A percentile compares a stretch with the other conserved stretches of the same genome.
These are phyloP conservation scores for Actinostola sp. DNA, from an alignment of 92 coral and sea anemone genomes.

Conservation along the genomic window DNA sequence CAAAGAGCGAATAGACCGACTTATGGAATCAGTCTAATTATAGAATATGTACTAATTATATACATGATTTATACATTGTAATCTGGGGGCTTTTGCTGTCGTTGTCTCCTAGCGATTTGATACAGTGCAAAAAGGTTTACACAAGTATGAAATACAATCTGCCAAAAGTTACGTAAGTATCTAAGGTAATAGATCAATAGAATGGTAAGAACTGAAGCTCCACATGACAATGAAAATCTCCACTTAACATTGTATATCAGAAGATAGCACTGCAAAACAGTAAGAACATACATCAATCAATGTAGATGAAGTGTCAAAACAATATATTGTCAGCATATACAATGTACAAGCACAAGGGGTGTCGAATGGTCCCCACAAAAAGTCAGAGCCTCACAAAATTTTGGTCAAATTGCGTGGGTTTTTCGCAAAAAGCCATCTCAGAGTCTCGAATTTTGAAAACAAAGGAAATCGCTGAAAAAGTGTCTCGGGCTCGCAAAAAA, in stretches of 20 bases:
- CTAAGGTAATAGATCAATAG: slow-evolving; percentile 69
- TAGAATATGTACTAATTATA: no score
- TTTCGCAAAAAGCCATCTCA: no score
- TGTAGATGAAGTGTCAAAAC: not conserved
- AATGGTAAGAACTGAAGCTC: slow-evolving; percentile 54
- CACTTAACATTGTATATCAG: slow-evolving; percentile 71
- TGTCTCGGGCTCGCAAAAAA: no score
- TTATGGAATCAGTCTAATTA: no score
- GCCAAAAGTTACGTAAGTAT: slow-evolving; percentile 86
- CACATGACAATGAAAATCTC: slow-evolving; percentile 69
- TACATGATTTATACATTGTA: slow-evolving; percentile 94
- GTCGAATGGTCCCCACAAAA: no score
- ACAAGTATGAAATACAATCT: slow-evolving; percentile 71
- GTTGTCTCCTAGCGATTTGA: slow-evolving; percentile 77
- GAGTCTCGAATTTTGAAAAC: no score
- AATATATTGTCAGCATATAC: not conserved
- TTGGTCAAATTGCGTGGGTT: no score
- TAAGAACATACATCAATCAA: not conserved
- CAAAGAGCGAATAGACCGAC: no score
- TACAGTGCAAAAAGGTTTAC: slow-evolving; percentile 69
- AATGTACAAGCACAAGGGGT: not conserved
- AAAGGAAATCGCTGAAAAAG: no score
- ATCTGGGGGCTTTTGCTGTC: slow-evolving; percentile 86
- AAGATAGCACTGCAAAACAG: slow-evolving; percentile 71
- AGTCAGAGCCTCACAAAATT: no score